Conservation (phyloP, 2,113 vertebrate species). For the Callocephalon fimbriatum region DNA sequence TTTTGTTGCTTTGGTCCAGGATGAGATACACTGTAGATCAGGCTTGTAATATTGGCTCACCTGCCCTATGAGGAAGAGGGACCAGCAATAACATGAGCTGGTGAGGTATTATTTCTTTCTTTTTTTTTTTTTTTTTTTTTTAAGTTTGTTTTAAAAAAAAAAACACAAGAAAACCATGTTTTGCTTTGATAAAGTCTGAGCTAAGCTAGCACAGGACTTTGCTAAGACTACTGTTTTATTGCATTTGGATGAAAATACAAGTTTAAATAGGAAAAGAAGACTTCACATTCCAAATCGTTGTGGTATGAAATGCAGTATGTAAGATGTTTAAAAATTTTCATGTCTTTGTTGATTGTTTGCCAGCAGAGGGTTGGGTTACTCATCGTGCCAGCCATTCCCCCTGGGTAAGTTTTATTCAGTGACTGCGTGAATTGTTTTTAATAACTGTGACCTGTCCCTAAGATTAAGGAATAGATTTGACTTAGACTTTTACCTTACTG, state of each 20-base stretch:
- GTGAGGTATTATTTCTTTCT: not conserved
- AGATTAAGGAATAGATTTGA: not conserved
- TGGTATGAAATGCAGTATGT: not conserved
- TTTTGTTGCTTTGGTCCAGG: not conserved
- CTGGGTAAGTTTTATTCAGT: not conserved
- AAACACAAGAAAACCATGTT: not conserved
- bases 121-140: not conserved
- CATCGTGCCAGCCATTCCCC: not conserved
- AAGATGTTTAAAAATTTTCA: not conserved
- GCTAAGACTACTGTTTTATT: not conserved
- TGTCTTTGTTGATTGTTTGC: not conserved
- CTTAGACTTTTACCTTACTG: not conserved
- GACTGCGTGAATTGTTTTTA: not conserved
- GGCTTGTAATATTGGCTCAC: not conserved
- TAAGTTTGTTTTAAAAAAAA: not conserved
- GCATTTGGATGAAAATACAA: not conserved
- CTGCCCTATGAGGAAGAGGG: not conserved
- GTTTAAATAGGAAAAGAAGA: not conserved
- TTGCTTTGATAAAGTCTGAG: not conserved
- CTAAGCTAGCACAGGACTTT: not conserved
- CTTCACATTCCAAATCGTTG: not conserved
- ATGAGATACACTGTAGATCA: not conserved
- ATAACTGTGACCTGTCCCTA: not conserved
- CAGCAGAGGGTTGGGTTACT: not conserved
- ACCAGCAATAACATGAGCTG: not conserved